phyloP scores from a whole-genome alignment of 2,888 invertebrate genomes.

The Xestia rhomboidea region DNA sequence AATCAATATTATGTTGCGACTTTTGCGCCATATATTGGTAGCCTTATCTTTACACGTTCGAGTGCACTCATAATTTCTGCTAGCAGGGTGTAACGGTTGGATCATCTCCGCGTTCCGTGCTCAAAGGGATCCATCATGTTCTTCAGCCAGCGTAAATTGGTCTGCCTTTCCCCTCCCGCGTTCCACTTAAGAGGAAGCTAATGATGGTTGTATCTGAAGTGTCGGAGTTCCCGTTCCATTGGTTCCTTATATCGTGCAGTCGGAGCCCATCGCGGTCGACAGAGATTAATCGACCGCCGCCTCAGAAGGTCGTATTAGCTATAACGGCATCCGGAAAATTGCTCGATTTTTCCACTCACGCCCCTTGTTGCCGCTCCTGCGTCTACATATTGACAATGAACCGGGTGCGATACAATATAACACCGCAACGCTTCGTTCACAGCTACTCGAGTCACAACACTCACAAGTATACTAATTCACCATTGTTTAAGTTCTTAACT shows the following conservation, averaged over 20 bases:
- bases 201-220: constrained; percentile 76
- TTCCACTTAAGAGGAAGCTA: constrained; percentile 68
- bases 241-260: constrained; percentile 82
- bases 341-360: constrained; percentile 86
- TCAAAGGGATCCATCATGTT: constrained; percentile 77
- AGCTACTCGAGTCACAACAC: constrained; percentile 57
- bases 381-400: constrained; percentile 83
- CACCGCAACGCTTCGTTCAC: constrained; percentile 43
- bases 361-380: constrained; percentile 83
- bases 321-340: constrained; percentile 89
- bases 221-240: constrained; percentile 77
- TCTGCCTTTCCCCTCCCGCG: constrained; percentile 61
- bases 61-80: constrained; percentile 80
- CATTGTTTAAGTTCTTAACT: constrained; percentile 53
- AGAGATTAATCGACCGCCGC: constrained; percentile 87
- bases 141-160: constrained; percentile 71
- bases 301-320: constrained; percentile 87
- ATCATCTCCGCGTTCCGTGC: constrained; percentile 74
- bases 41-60: constrained; percentile 78
- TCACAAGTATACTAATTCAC: constrained; percentile 48
- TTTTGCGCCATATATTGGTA: constrained; percentile 61
- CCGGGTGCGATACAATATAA: constrained; percentile 76
- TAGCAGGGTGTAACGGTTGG: constrained; percentile 75
- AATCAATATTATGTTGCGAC: constrained; percentile 35
- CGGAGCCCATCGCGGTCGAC: constrained; percentile 85